phyloP scores from a whole-genome alignment of 2,888 invertebrate genomes.

The Drosophila anomalata region DNA sequence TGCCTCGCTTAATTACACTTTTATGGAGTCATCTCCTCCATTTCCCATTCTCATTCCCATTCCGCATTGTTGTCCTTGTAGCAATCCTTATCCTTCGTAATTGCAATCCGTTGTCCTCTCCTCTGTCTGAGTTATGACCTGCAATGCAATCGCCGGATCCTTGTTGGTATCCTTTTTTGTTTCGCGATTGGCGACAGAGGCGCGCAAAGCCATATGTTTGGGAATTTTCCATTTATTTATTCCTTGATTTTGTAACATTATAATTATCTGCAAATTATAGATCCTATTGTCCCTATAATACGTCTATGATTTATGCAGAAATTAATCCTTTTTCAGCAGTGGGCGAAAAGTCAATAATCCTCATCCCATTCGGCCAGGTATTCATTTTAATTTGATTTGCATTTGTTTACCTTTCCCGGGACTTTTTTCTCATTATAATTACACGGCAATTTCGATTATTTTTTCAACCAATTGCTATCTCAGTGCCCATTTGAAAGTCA shows the following conservation, averaged over 20 bases:
- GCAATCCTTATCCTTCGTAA: constrained; percentile 29
- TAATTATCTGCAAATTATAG: background rate
- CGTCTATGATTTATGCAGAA: background rate
- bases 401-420: constrained; percentile 63
- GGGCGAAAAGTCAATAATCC: background rate
- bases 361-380: constrained; percentile 8
- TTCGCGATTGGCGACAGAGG: constrained; percentile 2
- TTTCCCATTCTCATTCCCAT: constrained; percentile 2
- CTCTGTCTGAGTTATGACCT: constrained; percentile 65
- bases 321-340: background rate
- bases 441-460: constrained; percentile 11
- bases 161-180: background rate
- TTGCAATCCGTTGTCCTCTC: constrained; percentile 55
- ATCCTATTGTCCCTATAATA: constrained; percentile 1
- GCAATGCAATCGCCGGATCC: constrained; percentile 52
- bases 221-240: constrained; percentile 21
- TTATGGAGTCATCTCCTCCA: constrained; percentile 56
- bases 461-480: constrained; percentile 45
- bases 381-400: constrained; percentile 57
- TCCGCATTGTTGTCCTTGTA: constrained; percentile 9
- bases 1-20: constrained; percentile 69
- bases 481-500: constrained; percentile 59
- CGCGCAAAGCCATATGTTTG: constrained; percentile 22
- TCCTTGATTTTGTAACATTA: background rate
- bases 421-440: constrained; percentile 38